Conservation (phyloP, 1,140 invertebrate genomes). For the Seison nebaliae region DNA sequence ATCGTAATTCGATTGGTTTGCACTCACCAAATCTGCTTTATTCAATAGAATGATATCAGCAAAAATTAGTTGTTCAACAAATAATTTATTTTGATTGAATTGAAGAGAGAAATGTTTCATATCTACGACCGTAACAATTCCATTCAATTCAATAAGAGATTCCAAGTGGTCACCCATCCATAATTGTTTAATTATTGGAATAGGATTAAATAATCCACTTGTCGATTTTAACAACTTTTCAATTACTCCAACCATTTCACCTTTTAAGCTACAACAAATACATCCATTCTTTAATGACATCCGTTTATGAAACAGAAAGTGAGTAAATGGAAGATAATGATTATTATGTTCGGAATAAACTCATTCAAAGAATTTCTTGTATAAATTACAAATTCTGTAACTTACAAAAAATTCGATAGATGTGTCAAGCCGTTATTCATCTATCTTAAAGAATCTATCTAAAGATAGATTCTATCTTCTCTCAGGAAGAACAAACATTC, state of each 20-base stretch:
- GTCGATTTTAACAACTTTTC: conserved; percentile 40
- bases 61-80: conserved; percentile 27
- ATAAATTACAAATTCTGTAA: no score
- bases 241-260: conserved; percentile 38
- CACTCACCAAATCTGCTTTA: conserved; percentile 30
- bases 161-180: conserved; percentile 35
- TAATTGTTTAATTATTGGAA: conserved; percentile 37
- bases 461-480: no score
- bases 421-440: no score
- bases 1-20: no score
- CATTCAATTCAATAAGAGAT: conserved; percentile 4
- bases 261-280: conserved; percentile 37
- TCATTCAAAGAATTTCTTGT: no score
- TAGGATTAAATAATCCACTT: conserved; percentile 38
- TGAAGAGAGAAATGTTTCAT: conserved; percentile 9
- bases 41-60: conserved; percentile 33
- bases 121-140: conserved; percentile 10
- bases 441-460: no score
- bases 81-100: conserved; percentile 5
- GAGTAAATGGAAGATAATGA: no score
- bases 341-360: no score
- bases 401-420: no score
- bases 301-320: conserved; percentile 34
- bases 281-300: conserved; percentile 39
- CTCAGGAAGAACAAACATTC: no score